phyloP scores from a whole-genome alignment of 1,140 invertebrate genomes.

The Drosophila lacertosa region DNA sequence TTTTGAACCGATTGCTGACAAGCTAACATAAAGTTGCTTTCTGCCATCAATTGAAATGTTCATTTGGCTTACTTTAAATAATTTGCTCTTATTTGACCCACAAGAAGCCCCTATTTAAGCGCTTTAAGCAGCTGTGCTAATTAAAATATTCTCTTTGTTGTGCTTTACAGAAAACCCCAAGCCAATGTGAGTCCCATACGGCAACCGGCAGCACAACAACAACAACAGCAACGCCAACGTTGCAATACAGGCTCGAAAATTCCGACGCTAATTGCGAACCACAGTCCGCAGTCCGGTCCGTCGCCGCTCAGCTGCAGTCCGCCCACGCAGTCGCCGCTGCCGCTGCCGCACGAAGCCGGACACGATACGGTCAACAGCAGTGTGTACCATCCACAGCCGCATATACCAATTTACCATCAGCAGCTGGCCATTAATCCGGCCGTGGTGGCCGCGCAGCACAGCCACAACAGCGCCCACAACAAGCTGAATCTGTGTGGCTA shows the following conservation, averaged over 20 bases:
- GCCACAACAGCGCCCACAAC: conserved; percentile 69
- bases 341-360: conserved; percentile 44
- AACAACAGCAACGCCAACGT: conserved; percentile 74
- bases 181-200: conserved; percentile 84
- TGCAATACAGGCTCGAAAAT: conserved; percentile 84
- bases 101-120: too few species aligned
- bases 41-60: background rate
- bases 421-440: conserved; percentile 83
- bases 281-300: conserved; percentile 64
- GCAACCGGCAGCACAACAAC: conserved; percentile 78
- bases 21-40: background rate
- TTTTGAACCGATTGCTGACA: too few species aligned
- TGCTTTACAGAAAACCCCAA: conserved; percentile 79
- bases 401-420: conserved; percentile 84
- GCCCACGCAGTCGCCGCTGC: conserved; percentile 55
- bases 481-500: conserved; percentile 86
- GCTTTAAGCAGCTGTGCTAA: background rate
- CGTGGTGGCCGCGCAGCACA: conserved; percentile 75
- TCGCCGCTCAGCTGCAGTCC: conserved; percentile 72
- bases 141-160: conserved; percentile 3
- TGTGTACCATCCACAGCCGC: conserved; percentile 85
- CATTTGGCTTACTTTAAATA: conserved; percentile 8
- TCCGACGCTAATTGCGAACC: conserved; percentile 77
- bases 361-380: conserved; percentile 76
- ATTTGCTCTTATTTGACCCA: background rate